Evolutionary conservation across 2,797 vertebrate genomes (phyloP), one percentile per base, ranked within the genome.

Genomic region (Malurus leucopterus): DNA sequence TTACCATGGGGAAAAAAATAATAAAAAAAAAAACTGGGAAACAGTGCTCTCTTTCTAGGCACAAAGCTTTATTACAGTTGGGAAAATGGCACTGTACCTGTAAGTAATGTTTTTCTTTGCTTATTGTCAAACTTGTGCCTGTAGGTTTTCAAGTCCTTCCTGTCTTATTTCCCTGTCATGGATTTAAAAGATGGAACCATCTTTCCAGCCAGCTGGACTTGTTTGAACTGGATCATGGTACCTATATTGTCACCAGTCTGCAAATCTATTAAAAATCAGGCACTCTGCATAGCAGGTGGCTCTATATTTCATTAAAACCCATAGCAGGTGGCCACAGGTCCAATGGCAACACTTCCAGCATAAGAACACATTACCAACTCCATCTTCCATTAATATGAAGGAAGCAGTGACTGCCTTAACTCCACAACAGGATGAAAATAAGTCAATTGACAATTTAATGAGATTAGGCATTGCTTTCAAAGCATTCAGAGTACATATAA

Each of bases 1-100:
- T 59, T 24, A 83, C 40, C 0, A 0, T 50, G 27, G n/a, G 4
- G 11, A 77, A 64, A 67, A 43, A 40, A 10, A 20, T 34, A 34
- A 4, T 4, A 12, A 19, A 11, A 13, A 32, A 30, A 8, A 13
- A 3, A 27, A n/a, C 8, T 36, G 36, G 22, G 8, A 64, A 72
- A 62, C 3, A n/a, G 16, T 38, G 24, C 32, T 86, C 27, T 63
- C 71, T 88, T 86, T 59, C 57, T 58, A 79, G 61, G 44, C 43
- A 71, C 40, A 55, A 57, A 55, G 21, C 13, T 65, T 74, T 69
- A 61, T 44, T 76, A 85, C 59, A 71, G 59, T 7, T 17, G 40
- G 29, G 26, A 11, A 84, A 63, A 76, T 23, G 13, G 21, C 38
- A 27, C 34, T 36, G 29, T 43, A 36, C 13, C 21, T 90, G 51